A percentile compares a stretch with the other conserved stretches of the same genome.
These are phyloP conservation scores for Fundulus diaphanus DNA, from an alignment of 2,797 vertebrate species.

Conservation along the genomic window DNA sequence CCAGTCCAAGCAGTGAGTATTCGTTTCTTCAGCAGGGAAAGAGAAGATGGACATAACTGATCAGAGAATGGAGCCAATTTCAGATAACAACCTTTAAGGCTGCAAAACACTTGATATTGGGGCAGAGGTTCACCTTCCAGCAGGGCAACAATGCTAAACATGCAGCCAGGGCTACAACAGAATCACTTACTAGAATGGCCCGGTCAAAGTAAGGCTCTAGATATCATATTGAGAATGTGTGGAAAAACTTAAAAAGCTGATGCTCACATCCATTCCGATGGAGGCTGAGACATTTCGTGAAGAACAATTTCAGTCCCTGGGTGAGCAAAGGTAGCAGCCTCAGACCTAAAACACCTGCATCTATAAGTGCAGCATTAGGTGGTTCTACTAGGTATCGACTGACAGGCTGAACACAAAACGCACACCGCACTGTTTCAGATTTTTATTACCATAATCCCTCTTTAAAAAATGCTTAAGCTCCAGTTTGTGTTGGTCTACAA, in stretches of 20 bases:
- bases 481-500: neutral
- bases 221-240: no score
- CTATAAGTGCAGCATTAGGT: neutral
- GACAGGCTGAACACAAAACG: slow-evolving; percentile 17
- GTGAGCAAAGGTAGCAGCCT: neutral
- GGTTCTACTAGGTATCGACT: neutral
- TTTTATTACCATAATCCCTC: neutral
- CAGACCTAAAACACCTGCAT: neutral
- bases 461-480: neutral
- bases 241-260: no score
- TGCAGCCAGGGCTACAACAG: neutral
- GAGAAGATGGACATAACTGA: neutral
- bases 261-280: neutral
- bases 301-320: neutral
- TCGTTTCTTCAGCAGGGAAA: neutral
- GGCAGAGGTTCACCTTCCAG: neutral
- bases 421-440: neutral
- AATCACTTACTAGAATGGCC: neutral
- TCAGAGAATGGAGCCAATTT: neutral
- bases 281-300: neutral
- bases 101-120: neutral
- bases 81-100: no score
- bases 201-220: neutral
- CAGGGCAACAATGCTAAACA: neutral
- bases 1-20: neutral